phyloP scores from a whole-genome alignment of 2,888 invertebrate genomes.

The Eristalis intricaria region DNA sequence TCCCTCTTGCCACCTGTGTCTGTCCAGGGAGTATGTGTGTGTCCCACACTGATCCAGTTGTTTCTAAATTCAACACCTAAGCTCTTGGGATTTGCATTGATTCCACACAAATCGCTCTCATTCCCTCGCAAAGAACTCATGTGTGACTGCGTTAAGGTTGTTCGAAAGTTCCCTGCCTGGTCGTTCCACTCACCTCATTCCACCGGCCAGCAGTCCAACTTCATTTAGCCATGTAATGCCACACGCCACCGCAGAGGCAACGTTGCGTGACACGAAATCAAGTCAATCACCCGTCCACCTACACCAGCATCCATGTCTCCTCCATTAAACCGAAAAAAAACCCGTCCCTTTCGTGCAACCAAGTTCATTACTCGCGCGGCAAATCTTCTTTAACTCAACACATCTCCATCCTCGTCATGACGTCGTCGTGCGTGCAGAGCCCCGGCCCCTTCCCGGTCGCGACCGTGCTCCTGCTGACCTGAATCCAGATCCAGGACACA shows the following conservation, averaged over 20 bases:
- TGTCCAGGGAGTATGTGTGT: no score
- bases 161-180: neutral
- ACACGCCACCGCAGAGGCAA: neutral
- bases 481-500: neutral
- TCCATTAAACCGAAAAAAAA: neutral
- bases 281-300: neutral
- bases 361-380: neutral
- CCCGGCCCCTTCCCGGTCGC: neutral
- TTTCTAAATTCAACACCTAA: no score
- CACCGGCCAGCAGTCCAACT: neutral
- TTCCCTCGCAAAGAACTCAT: no score
- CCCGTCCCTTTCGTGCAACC: neutral
- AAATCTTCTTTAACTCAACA: neutral
- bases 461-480: conserved; percentile 5
- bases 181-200: neutral
- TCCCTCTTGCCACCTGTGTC: no score
- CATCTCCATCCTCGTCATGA: no score
- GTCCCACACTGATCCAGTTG: no score
- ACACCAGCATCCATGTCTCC: neutral
- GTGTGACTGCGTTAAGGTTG: neutral
- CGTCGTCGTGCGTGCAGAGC: neutral
- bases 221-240: neutral
- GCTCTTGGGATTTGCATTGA: no score
- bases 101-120: no score
- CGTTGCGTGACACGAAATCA: neutral